phyloP scores from a whole-genome alignment of 2,797 vertebrate species.

The Halcyon smyrnensis region DNA sequence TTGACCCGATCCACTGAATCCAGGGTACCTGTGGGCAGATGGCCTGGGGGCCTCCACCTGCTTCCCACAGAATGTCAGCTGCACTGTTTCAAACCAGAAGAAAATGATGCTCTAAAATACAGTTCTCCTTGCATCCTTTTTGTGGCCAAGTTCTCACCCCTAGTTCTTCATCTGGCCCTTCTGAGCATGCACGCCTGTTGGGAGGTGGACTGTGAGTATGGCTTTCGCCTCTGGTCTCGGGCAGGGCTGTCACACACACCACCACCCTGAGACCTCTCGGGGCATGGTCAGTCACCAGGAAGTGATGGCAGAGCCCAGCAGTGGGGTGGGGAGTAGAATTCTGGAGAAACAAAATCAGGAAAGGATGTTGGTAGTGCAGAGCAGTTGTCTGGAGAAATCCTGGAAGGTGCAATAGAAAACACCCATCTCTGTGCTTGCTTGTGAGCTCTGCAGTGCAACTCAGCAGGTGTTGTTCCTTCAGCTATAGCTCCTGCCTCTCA shows the following conservation, averaged over 20 bases:
- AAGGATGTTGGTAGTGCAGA: accelerated
- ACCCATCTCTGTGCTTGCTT: accelerated
- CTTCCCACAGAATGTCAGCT: accelerated
- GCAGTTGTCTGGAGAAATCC: background rate
- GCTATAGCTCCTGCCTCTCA: background rate
- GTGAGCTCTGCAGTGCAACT: background rate
- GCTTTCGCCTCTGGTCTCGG: background rate
- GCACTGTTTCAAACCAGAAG: background rate
- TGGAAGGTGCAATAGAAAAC: background rate
- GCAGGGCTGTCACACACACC: accelerated
- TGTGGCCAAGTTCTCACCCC: background rate
- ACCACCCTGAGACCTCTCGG: background rate
- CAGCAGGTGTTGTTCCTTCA: background rate
- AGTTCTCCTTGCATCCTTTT: background rate
- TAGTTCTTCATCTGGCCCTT: background rate
- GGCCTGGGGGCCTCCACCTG: accelerated
- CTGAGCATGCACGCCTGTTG: background rate
- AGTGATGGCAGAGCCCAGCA: accelerated
- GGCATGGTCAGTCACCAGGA: background rate
- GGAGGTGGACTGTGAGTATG: background rate
- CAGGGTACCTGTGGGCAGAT: accelerated
- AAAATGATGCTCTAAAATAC: background rate
- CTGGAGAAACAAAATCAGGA: background rate
- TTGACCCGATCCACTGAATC: background rate
- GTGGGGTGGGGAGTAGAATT: background rate